These are phyloP conservation scores for Rhabdornis inornatus DNA, from an alignment of 2,113 vertebrate species.

Conservation along the genomic window DNA sequence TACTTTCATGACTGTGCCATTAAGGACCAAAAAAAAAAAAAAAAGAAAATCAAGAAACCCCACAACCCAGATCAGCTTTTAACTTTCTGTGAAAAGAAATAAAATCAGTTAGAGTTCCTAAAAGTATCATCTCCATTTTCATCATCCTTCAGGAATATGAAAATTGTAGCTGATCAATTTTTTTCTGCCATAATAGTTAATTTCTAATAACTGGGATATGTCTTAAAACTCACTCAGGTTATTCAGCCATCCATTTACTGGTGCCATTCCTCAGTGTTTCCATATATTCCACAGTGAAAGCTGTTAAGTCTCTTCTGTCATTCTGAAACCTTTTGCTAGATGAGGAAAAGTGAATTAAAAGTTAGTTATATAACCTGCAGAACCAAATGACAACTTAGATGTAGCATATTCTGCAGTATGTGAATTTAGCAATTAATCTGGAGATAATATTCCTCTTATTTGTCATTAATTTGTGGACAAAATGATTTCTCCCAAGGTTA, in stretches of 20 bases:
- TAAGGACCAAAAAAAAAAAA: not conserved
- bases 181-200: not conserved
- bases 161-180: not conserved
- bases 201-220: not conserved
- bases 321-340: not conserved
- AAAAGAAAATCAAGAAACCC: not conserved
- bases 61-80: not conserved
- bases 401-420: not conserved
- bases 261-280: not conserved
- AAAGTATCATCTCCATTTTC: not conserved
- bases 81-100: not conserved
- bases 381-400: not conserved
- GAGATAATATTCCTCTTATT: conserved; percentile 27
- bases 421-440: not conserved
- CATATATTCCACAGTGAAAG: not conserved
- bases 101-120: not conserved
- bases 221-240: not conserved
- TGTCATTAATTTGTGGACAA: conserved; percentile 39
- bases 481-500: conserved; percentile 34
- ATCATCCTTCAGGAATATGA: not conserved
- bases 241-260: not conserved
- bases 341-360: conserved; percentile 13
- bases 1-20: not conserved
- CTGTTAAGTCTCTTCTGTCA: not conserved
- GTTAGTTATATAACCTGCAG: not conserved